These are phyloP conservation scores for Atethmia centrago DNA, from an alignment of 2,888 invertebrate genomes.

Conservation along the genomic window DNA sequence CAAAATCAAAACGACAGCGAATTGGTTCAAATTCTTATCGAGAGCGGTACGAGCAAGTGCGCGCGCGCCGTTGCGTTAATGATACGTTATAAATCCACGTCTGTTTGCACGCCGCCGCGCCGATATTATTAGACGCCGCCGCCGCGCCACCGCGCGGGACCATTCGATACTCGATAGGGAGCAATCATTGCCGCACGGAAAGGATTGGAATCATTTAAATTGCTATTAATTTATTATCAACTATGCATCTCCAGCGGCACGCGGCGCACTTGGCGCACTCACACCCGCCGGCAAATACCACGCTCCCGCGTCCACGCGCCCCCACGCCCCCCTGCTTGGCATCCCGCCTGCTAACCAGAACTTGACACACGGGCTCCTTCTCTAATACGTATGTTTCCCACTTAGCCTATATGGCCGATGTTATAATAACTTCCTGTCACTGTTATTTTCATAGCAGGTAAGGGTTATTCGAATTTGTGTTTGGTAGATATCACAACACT, in stretches of 20 bases:
- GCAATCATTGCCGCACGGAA: slow-evolving; percentile 28
- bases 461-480: no score
- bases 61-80: slow-evolving; percentile 24
- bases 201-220: slow-evolving; percentile 32
- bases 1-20: background rate
- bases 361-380: background rate
- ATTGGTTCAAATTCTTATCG: background rate
- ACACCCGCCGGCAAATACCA: background rate
- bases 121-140: slow-evolving; percentile 26
- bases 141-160: background rate
- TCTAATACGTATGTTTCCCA: no score
- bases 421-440: no score
- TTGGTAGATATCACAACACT: no score
- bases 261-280: background rate
- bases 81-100: slow-evolving; percentile 17
- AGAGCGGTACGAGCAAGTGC: background rate
- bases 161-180: slow-evolving; percentile 32
- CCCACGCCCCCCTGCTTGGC: background rate
- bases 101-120: background rate
- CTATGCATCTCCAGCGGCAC: background rate
- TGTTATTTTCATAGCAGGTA: no score
- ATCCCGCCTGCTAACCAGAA: background rate
- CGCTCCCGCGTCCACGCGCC: background rate
- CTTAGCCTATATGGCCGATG: no score
- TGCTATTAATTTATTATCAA: slow-evolving; percentile 21